A percentile compares a stretch with the other conserved stretches of the same genome.
These are phyloP conservation scores for Diachasmimorpha longicaudata DNA, from an alignment of 1,140 invertebrate genomes.

Conservation along the genomic window DNA sequence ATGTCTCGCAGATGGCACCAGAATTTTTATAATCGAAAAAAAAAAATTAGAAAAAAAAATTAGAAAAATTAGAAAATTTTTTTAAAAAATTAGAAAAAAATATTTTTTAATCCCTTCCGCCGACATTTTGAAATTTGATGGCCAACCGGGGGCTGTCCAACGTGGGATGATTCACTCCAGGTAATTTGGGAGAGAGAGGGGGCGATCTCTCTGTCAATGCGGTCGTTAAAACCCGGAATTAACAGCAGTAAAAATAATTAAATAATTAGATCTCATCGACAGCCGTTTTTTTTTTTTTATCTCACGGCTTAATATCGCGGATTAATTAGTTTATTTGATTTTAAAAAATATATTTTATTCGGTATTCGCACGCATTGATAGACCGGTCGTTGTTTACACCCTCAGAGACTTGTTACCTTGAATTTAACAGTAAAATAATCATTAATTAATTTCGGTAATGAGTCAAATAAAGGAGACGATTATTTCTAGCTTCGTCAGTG, in stretches of 20 bases:
- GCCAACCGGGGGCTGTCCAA: constrained; percentile 44
- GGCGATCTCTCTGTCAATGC: constrained; percentile 59
- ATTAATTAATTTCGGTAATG: background rate
- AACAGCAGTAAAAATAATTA: background rate
- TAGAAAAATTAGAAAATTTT: too few relatives aligned
- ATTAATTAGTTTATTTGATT: background rate
- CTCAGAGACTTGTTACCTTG: constrained; percentile 62
- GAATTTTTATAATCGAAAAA: too few relatives aligned
- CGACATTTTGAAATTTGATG: constrained; percentile 22
- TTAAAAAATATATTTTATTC: constrained; percentile 10
- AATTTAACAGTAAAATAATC: constrained; percentile 34
- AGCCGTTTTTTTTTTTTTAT: background rate
- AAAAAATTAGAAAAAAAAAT: too few relatives aligned
- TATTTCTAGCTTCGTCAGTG: constrained; percentile 23
- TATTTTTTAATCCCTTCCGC: background rate
- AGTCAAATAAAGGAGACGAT: background rate
- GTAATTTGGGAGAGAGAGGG: constrained; percentile 60
- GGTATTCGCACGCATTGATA: constrained; percentile 55
- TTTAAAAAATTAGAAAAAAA: background rate
- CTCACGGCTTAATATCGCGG: background rate
- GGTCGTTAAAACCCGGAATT: constrained; percentile 32
- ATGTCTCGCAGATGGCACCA: background rate
- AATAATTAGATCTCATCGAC: background rate
- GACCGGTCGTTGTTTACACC: constrained; percentile 54
- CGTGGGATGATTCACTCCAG: constrained; percentile 53